Percentiles rank a stretch among this genome's conserved stretches.
Conservation (phyloP, 1,140 invertebrate species). For the Drosophila chauvacae region DNA sequence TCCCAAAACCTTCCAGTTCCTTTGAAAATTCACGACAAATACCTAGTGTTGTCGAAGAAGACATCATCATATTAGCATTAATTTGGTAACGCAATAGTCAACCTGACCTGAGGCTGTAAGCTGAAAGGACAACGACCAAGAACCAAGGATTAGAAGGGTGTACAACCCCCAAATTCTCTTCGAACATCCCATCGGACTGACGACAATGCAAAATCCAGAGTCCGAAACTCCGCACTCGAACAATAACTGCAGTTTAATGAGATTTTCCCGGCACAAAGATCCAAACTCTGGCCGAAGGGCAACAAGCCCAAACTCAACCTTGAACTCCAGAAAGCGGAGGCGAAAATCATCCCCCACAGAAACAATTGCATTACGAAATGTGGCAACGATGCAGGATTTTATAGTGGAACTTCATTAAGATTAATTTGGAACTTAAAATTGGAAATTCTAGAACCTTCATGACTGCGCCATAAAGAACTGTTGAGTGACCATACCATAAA, state of each 20-base stretch:
- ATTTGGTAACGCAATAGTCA: conserved; percentile 7
- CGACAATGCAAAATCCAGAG: conserved; percentile 13
- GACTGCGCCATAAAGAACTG: neutral
- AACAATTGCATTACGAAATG: conserved; percentile 64
- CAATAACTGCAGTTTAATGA: conserved; percentile 72
- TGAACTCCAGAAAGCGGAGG: conserved; percentile 43
- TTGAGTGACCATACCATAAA: neutral
- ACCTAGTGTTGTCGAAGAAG: neutral
- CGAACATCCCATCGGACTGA: conserved; percentile 23
- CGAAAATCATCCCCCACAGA: conserved; percentile 41
- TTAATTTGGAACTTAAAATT: neutral
- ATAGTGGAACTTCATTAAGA: neutral
- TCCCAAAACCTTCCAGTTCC: neutral
- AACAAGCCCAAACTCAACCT: conserved; percentile 46
- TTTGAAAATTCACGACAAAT: neutral
- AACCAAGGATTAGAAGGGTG: neutral
- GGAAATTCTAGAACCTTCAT: too few relatives aligned
- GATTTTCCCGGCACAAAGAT: conserved; percentile 47
- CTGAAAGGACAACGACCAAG: neutral
- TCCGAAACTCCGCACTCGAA: conserved; percentile 24
- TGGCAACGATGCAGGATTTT: conserved; percentile 48
- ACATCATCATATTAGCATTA: conserved; percentile 21
- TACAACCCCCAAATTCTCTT: conserved; percentile 13
- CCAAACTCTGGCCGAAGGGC: conserved; percentile 21
- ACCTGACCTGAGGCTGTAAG: conserved; percentile 5